Evolutionary conservation across 2,113 vertebrate genomes (phyloP), one percentile per base, ranked within the genome.

Genomic region (Tamias sibiricus): DNA sequence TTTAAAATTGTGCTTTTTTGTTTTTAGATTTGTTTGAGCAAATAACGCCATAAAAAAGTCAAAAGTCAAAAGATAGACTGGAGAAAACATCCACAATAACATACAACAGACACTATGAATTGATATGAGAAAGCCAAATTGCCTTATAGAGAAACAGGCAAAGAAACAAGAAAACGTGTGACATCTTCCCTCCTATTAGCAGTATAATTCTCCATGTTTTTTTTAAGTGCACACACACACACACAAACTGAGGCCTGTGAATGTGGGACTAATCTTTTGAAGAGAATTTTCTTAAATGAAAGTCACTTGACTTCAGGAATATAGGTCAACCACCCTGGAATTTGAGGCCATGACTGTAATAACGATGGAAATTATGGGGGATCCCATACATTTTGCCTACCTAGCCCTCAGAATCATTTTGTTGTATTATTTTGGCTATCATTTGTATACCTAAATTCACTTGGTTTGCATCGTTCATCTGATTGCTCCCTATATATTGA

Each of bases 11-110:
- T 72, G 6, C 10, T 8, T 64, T 85, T 82, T 88, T 28, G 79
- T 74, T 54, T 72, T 10, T 26, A 87, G n/a, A 49, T 92, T 91
- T 66, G 14, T 20, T 62, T 89, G 64, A 94, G 44, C 6, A 86
- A 94, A 62, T 69, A 71, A 79, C 64, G 79, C 24, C 44, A 75
- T 77, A 69, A 57, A 72, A 72, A 93, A 52, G 35, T 74, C 19
- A 74, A 92, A 94, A 93, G 79, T 37, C 62, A 90, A 90, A 54
- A 66, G 66, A 68, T 30, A 24, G 13, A 47, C 13, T 96, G 79
- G 28, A 9, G 16, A 88, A 74, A 88, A 76, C 20, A 85, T 26
- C 14, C 44, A 88, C 37, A 94, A 79, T 69, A 81, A 64, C 12
- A 40, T n/a, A 57, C 37, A 88, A 62, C 5, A 75, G 28, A 64